A percentile compares a stretch with the other conserved stretches of the same genome.
Conservation (phyloP, 2,797 vertebrate genomes). For the Erethizon dorsatum region DNA sequence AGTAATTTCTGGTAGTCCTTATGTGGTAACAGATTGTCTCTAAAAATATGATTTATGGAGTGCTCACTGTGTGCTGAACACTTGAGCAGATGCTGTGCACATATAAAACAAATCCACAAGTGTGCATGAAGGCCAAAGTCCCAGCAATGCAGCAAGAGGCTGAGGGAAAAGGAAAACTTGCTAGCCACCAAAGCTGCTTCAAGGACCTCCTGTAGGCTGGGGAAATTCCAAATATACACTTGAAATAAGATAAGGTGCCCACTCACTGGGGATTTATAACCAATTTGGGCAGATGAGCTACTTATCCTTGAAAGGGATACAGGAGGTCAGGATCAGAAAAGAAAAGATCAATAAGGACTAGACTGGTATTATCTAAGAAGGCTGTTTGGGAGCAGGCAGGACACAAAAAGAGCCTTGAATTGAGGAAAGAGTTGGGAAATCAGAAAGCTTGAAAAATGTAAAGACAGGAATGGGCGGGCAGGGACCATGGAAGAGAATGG, state of each 20-base stretch:
- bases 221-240: neutral
- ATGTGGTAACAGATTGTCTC: conserved; percentile 79
- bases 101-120: conserved; percentile 72
- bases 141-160: neutral
- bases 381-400: neutral
- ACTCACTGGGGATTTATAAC: neutral
- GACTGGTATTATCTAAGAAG: conserved; percentile 29
- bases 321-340: conserved; percentile 46
- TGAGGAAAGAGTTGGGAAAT: neutral
- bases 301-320: conserved; percentile 29
- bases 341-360: neutral
- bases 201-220: neutral
- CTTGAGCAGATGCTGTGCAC: conserved; percentile 2
- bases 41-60: conserved; percentile 72
- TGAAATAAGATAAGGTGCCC: neutral
- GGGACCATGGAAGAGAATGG: neutral
- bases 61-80: conserved; percentile 61
- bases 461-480: neutral
- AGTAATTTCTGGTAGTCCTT: conserved; percentile 81
- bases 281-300: conserved; percentile 25
- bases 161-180: neutral
- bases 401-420: neutral
- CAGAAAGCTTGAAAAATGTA: conserved; percentile 9
- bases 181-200: neutral
- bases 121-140: conserved; percentile 16